A percentile compares a stretch with the other conserved stretches of the same genome.
These are phyloP conservation scores for human (Homo sapiens) DNA, from an alignment of 2,113 vertebrate species.

Conservation along the genomic window DNA sequence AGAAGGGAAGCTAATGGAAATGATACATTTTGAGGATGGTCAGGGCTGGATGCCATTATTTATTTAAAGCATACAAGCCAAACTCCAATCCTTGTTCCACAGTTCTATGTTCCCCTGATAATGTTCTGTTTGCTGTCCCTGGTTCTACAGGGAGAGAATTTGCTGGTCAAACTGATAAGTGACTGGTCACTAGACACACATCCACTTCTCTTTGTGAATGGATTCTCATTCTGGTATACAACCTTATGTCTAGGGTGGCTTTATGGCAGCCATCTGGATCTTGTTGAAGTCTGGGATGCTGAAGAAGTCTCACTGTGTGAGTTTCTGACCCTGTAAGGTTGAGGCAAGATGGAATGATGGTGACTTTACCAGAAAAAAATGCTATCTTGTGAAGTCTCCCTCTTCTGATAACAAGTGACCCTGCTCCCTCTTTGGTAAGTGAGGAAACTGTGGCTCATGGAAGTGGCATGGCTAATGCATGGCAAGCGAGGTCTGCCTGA, in stretches of 20 bases:
- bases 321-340: not conserved
- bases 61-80: not conserved
- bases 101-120: not conserved
- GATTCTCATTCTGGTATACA: not conserved
- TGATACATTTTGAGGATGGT: not conserved
- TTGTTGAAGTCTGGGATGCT: not conserved
- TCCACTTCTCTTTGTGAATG: not conserved
- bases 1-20: not conserved
- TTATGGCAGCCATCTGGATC: too few relatives aligned
- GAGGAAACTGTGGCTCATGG: not conserved
- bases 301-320: not conserved
- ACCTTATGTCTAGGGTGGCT: not conserved
- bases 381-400: not conserved
- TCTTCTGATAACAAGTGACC: not conserved
- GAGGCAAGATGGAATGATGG: not conserved
- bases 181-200: not conserved
- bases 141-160: not conserved
- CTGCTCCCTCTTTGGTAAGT: not conserved
- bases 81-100: not conserved
- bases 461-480: not conserved
- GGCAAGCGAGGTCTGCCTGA: not conserved
- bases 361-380: not conserved
- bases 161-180: not conserved
- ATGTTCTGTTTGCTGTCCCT: not conserved
- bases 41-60: not conserved